These are phyloP conservation scores for Pristionchus mayeri DNA, from an alignment of 2,888 invertebrate genomes.

Conservation along the genomic window DNA sequence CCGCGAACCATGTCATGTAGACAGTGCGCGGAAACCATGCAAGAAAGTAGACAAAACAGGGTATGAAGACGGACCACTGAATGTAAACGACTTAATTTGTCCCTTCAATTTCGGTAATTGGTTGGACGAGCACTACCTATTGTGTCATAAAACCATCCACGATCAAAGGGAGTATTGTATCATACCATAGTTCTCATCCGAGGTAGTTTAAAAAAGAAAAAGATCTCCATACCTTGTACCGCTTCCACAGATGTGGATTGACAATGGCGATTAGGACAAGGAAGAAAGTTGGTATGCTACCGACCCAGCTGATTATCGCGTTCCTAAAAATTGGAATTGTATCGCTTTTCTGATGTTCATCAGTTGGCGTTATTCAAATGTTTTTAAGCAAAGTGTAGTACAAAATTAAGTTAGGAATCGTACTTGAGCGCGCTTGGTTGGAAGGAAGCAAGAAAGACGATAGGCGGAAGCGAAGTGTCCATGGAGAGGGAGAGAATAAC, in stretches of 20 bases:
- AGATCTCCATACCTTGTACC: not conserved
- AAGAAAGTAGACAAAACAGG: not conserved
- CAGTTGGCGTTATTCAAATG: too few species aligned
- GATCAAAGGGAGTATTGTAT: too few species aligned
- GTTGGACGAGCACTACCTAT: too few species aligned
- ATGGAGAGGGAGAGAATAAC: not conserved
- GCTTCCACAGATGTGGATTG: not conserved
- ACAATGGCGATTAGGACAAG: not conserved
- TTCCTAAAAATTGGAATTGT: not conserved
- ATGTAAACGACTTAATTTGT: too few species aligned
- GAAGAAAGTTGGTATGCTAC: not conserved
- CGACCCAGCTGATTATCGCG: not conserved
- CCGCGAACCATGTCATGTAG: not conserved
- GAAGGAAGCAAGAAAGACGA: constrained; percentile 6
- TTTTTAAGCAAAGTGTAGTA: not conserved
- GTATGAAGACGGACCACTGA: not conserved
- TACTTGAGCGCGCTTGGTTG: not conserved
- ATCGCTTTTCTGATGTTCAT: too few species aligned
- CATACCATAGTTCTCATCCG: too few species aligned
- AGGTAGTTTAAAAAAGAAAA: too few species aligned
- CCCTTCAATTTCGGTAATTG: too few species aligned
- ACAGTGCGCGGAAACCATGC: not conserved
- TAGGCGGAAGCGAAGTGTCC: not conserved
- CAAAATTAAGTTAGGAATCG: too few species aligned
- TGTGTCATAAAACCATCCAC: too few species aligned